Base-by-base conservation (phyloP, 2,113 vertebrate genomes). In the Cochlearius cochlearius region DNA sequence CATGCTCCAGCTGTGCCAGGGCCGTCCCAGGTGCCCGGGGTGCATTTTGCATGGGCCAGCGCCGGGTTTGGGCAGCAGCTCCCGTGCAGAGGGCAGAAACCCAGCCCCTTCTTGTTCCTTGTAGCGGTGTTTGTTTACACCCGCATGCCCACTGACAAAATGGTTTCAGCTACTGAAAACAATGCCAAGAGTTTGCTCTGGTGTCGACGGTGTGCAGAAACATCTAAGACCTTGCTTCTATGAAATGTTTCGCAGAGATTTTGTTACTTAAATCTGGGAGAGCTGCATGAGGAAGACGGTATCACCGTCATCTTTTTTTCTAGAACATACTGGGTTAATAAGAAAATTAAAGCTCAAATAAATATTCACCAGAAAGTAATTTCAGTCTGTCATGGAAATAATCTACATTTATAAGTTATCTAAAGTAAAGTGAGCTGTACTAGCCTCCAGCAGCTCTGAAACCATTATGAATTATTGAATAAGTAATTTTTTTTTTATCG, bases 381-480 rank as follows among this genome's bases (percentile, higher is more conserved):
- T 89, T 94, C 36, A 93, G 36, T 92, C 83, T 96, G 91, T 91
- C 94, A 92, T 72, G 80, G 79, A 92, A 95, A 89, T 91, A 92
- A 96, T 87, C 88, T 95, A 92, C 83, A 64, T 72, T 96, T 95
- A 91, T 91, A 94, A 94, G 72, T 94, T 94, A 94, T 85, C 83
- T 85, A 66, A 91, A 96, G 67, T 94, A 74, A 94, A 94, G 86
- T 69, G 80, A 91, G 53, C 49, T 0, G 0, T 89, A 77, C 41
- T 85, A 56, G 52, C 89, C 83, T 92, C 69, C 66, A 95, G 94
- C 73, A 95, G 56, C 49, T 92, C 86, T 94, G 86, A 89, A 94
- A 92, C 86, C 83, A 94, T 95, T 91, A 95, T 78, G 83, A 97
- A 90, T 91, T 95, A 97, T 76, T 95, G 94, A 96, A 91, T 87